Conservation (phyloP, 2,888 invertebrate genomes). For the Rugalucina vietnamica region DNA sequence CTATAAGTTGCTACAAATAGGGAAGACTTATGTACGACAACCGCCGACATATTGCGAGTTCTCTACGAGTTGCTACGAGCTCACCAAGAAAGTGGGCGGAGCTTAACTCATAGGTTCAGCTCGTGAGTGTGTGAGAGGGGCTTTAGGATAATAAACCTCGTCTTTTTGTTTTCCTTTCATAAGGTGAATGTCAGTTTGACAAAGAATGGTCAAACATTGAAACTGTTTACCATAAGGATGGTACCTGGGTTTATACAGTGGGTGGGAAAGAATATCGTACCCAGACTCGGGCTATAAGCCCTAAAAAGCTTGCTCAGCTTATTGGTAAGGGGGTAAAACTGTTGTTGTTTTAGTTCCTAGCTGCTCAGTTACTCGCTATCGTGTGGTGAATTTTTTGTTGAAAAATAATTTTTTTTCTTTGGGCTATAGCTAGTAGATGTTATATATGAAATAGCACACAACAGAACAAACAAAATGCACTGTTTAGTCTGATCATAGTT, state of each 20-base stretch:
- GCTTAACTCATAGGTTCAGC: too few species aligned
- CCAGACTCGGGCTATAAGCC: conserved; percentile 66
- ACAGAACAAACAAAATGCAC: too few species aligned
- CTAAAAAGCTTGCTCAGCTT: conserved; percentile 69
- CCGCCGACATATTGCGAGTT: too few species aligned
- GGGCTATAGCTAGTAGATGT: too few species aligned
- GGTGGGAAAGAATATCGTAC: conserved; percentile 58
- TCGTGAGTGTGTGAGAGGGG: too few species aligned
- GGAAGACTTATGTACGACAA: too few species aligned
- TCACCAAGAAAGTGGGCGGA: too few species aligned
- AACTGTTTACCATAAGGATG: conserved; percentile 48
- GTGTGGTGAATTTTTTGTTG: background rate
- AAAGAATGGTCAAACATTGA: conserved; percentile 57
- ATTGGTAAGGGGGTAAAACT: conserved; percentile 60
- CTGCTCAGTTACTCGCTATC: background rate
- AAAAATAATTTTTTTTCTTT: too few species aligned
- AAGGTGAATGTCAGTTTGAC: conserved; percentile 54
- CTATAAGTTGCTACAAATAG: too few species aligned
- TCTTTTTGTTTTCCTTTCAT: conserved; percentile 17
- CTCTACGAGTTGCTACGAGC: too few species aligned
- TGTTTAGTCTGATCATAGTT: too few species aligned
- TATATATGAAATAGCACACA: too few species aligned
- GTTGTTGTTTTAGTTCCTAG: background rate
- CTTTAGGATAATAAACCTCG: background rate
- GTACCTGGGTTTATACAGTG: conserved; percentile 39